These are phyloP conservation scores for Ammospiza caudacuta DNA, from an alignment of 2,113 vertebrate species.

Conservation along the genomic window DNA sequence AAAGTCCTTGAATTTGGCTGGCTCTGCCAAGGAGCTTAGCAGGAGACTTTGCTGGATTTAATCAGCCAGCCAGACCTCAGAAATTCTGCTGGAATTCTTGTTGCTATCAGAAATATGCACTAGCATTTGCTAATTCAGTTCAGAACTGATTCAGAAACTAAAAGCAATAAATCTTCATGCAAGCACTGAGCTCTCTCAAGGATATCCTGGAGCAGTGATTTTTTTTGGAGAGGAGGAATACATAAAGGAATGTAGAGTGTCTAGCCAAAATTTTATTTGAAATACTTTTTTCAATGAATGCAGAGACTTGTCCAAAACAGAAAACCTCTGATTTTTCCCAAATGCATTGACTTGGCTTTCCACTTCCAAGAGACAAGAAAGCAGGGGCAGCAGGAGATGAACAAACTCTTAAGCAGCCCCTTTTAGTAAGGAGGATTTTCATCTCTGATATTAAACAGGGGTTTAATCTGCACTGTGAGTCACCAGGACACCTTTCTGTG, in stretches of 20 bases:
- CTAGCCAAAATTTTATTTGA: constrained; percentile 42
- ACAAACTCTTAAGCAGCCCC: background rate
- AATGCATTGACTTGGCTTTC: background rate
- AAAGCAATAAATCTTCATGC: constrained; percentile 49
- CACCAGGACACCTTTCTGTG: background rate
- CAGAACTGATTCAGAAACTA: background rate
- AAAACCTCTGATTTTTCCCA: background rate
- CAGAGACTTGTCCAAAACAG: background rate
- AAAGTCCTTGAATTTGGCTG: background rate
- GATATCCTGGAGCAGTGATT: constrained; percentile 33
- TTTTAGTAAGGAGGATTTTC: background rate
- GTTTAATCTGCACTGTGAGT: background rate
- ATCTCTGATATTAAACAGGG: background rate
- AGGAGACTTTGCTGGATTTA: constrained; percentile 20
- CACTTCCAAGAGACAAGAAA: background rate
- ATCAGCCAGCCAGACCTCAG: constrained; percentile 32
- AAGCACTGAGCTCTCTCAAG: background rate
- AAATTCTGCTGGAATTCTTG: constrained; percentile 36
- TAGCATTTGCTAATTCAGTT: background rate
- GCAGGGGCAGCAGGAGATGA: background rate
- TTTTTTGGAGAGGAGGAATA: constrained; percentile 21
- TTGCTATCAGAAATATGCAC: constrained; percentile 14
- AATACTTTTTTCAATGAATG: background rate
- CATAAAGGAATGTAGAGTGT: constrained; percentile 43
- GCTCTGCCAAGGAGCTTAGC: constrained; percentile 3